phyloP scores from a whole-genome alignment of 2,888 invertebrate species.

The Eupelmus urozonus region DNA sequence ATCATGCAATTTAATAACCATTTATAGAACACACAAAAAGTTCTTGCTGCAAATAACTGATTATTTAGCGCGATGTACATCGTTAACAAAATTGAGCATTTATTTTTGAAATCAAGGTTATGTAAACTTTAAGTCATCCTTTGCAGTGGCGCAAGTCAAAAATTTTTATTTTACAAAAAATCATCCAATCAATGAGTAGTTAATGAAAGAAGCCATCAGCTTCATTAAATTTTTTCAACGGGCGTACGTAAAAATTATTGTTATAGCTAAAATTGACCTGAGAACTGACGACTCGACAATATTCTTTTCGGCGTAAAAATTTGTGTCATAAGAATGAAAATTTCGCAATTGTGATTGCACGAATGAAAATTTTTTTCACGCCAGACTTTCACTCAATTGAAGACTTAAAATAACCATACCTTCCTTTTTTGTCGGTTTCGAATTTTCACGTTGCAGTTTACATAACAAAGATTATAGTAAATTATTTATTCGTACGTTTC shows the following conservation, averaged over 20 bases:
- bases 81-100: background rate
- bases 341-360: background rate
- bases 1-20: constrained; percentile 5
- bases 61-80: too few relatives aligned
- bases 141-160: too few relatives aligned
- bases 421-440: background rate
- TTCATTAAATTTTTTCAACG: too few relatives aligned
- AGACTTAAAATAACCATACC: background rate
- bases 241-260: background rate
- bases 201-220: too few relatives aligned
- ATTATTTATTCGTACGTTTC: too few relatives aligned
- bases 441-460: too few relatives aligned
- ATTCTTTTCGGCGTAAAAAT: too few relatives aligned
- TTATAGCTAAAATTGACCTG: background rate
- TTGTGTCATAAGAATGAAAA: constrained; percentile 1
- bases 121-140: background rate
- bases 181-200: too few relatives aligned
- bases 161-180: too few relatives aligned
- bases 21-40: background rate
- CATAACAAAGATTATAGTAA: too few relatives aligned
- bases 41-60: too few relatives aligned
- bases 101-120: constrained; percentile 5
- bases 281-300: background rate
- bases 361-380: background rate
- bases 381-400: background rate